Conservation (phyloP, 2,888 invertebrate species). For the Cheilosia soror region DNA sequence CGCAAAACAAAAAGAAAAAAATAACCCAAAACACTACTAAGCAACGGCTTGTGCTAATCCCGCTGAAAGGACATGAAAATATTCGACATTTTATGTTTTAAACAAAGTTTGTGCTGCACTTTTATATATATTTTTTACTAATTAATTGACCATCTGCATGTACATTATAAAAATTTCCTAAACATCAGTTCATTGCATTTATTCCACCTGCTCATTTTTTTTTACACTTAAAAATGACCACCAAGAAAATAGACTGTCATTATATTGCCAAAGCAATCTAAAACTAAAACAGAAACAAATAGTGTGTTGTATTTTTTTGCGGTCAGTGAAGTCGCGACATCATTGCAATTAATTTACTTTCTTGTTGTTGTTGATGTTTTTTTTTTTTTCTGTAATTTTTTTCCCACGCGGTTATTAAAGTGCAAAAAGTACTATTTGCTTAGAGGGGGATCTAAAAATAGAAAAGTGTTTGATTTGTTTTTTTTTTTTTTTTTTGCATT, state of each 20-base stretch:
- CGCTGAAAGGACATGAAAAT: slow-evolving; percentile 69
- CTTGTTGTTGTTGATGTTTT: slow-evolving; percentile 9
- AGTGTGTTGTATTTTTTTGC: slow-evolving; percentile 6
- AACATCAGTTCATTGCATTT: slow-evolving; percentile 32
- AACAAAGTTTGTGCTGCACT: slow-evolving; percentile 67
- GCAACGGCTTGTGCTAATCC: slow-evolving; percentile 55
- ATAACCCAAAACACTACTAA: slow-evolving; percentile 21
- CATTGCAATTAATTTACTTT: slow-evolving; percentile 55
- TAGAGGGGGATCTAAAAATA: slow-evolving; percentile 30
- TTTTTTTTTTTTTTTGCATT: slow-evolving; percentile 4
- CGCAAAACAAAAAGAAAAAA: slow-evolving; percentile 7
- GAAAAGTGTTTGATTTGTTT: not conserved
- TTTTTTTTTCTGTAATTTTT: slow-evolving; percentile 13
- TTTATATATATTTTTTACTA: slow-evolving; percentile 8
- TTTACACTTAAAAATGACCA: not conserved
- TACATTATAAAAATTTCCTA: not conserved
- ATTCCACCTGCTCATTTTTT: slow-evolving; percentile 35
- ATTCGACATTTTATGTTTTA: slow-evolving; percentile 73
- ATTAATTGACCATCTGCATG: slow-evolving; percentile 26
- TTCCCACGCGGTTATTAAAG: slow-evolving; percentile 57
- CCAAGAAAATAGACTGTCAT: too few species aligned
- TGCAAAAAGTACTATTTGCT: slow-evolving; percentile 29
- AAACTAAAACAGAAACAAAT: not conserved
- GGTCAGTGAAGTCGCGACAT: slow-evolving; percentile 32
- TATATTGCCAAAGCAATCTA: slow-evolving; percentile 18